A percentile compares a stretch with the other conserved stretches of the same genome.
phyloP scores from a whole-genome alignment of 2,888 invertebrate genomes.

The Dynastes tityus region DNA sequence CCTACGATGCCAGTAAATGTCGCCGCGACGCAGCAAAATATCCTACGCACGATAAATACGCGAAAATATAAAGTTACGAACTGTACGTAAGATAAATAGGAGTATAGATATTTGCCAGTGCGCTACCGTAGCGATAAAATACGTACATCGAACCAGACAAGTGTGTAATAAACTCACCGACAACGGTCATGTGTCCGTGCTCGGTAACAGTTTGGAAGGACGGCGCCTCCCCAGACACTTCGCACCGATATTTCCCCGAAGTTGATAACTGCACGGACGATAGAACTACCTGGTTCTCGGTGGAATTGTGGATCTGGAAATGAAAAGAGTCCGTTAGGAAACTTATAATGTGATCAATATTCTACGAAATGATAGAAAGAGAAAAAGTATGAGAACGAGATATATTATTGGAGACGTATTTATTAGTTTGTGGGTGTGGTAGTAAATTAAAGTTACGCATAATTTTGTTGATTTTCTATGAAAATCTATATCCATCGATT shows the following conservation, averaged over 20 bases:
- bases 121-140: too few relatives aligned
- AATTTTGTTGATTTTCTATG: too few relatives aligned
- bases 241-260: conserved; percentile 79
- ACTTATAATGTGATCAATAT: conserved; percentile 15
- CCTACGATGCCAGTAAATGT: too few relatives aligned
- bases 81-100: too few relatives aligned
- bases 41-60: too few relatives aligned
- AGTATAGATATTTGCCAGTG: too few relatives aligned
- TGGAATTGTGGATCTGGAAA: conserved; percentile 79
- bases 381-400: not conserved
- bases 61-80: too few relatives aligned
- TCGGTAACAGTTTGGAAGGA: conserved; percentile 81
- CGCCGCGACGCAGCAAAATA: too few relatives aligned
- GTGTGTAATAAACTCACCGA: conserved; percentile 73
- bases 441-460: not conserved
- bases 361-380: not conserved
- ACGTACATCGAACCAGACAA: not conserved
- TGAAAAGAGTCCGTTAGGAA: conserved; percentile 43
- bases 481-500: too few relatives aligned
- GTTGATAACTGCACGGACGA: conserved; percentile 78
- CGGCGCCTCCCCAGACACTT: conserved; percentile 82
- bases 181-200: conserved; percentile 79
- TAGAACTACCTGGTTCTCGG: conserved; percentile 78
- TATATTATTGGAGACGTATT: not conserved
- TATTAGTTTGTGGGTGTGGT: not conserved